phyloP scores from a whole-genome alignment of 2,113 vertebrate species.

The Tichodroma muraria region DNA sequence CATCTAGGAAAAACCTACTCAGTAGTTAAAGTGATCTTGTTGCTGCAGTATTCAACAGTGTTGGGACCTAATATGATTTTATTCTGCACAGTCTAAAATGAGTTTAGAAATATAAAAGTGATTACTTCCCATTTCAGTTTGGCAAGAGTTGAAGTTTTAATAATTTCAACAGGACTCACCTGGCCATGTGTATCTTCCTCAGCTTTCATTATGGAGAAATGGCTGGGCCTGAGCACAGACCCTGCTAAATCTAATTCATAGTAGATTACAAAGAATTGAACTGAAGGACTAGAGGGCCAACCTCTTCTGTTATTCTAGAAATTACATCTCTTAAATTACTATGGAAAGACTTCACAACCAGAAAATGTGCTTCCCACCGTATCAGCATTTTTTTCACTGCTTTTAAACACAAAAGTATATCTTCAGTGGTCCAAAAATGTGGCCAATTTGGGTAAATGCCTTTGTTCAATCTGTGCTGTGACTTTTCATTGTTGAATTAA shows the following conservation, averaged over 20 bases:
- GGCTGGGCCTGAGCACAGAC: not conserved
- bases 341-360: not conserved
- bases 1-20: not conserved
- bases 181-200: not conserved
- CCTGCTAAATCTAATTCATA: not conserved
- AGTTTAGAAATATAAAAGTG: not conserved
- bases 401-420: not conserved
- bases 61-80: not conserved
- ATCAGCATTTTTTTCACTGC: not conserved
- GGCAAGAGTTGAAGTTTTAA: not conserved
- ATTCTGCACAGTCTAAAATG: not conserved
- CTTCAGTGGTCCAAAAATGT: not conserved
- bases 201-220: not conserved
- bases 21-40: accelerated
- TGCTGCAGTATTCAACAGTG: not conserved
- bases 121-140: not conserved
- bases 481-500: not conserved
- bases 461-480: not conserved
- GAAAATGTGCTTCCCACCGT: not conserved
- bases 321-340: not conserved
- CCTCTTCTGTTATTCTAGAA: not conserved
- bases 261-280: not conserved
- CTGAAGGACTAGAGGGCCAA: not conserved
- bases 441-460: not conserved
- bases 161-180: not conserved